phyloP scores from a whole-genome alignment of 2,113 vertebrate species.

The Myotis davidii region DNA sequence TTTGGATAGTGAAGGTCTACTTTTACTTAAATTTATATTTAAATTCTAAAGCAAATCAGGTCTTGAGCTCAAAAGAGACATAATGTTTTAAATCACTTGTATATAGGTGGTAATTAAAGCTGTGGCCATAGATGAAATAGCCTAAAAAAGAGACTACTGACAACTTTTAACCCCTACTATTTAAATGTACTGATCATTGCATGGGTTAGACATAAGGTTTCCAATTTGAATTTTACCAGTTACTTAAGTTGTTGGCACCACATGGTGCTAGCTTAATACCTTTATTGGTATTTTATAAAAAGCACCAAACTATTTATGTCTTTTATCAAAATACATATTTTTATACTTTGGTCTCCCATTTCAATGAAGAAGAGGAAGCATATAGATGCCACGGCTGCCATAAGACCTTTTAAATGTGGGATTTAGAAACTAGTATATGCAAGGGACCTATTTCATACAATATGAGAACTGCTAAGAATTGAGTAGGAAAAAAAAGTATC shows the following conservation, averaged over 20 bases:
- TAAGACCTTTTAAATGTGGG: neutral
- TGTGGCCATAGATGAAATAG: neutral
- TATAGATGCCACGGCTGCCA: neutral
- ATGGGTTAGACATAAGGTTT: neutral
- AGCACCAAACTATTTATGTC: neutral
- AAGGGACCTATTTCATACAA: neutral
- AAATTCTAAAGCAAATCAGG: neutral
- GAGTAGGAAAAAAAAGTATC: constrained; percentile 3
- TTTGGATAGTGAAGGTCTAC: neutral
- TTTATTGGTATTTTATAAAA: neutral
- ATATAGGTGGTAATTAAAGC: neutral
- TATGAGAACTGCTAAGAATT: neutral
- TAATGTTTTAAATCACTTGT: neutral
- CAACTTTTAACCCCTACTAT: neutral
- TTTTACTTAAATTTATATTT: constrained; percentile 18
- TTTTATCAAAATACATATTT: constrained; percentile 7
- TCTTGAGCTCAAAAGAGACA: neutral
- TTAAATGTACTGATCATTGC: neutral
- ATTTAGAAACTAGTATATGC: neutral
- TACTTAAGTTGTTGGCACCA: neutral
- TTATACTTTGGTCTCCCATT: neutral
- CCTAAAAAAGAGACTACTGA: neutral
- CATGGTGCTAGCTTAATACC: neutral
- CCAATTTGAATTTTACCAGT: neutral
- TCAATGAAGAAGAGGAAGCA: neutral